Evolutionary conservation across 2,888 invertebrate genomes (phyloP), one percentile per base, ranked within the genome.

Genomic region (Latrodectus elegans): DNA sequence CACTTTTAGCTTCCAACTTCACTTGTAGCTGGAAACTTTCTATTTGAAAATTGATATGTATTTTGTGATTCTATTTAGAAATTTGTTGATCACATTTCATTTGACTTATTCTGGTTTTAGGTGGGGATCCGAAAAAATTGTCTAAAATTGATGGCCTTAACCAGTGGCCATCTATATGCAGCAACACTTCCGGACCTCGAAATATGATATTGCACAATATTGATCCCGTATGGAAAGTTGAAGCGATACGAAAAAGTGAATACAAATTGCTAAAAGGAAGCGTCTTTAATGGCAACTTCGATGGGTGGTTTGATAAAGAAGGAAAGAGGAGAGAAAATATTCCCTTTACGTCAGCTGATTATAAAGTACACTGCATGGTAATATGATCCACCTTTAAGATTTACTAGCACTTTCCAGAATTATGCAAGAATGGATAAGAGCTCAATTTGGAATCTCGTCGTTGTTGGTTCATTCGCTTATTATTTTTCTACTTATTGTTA

Each of bases 271-370:
- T 90, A 17, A 84, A 86, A 77, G 90, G 90, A 14, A 82, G 77
- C 14, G 87, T 87, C 8, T 87, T 85, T 22, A 93, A 94, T 0
- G 96, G 96, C 0, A 91, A 92, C 0, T 96, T 95, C 95, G 95
- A 97, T 93, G 92, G 93, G 78, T 97, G 97, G 92, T 92, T 91
- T 89, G 91, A 91, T 49, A 92, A 92, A 10, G 91, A 91, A 51
- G 91, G 91, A 51, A 85, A 81, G 55, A 81, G 38, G 38, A 15
- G 68, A 64, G 73, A 65, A 64, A 75, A 80, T 22, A 60, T 68
- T 22, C 76, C 80, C 26, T 86, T 86, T 52, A 38, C 60, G 0
- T 8, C 60, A 38, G 22, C 10, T 9, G 73, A 84, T n/a, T 9
- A 79, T 12, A 22, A 70, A n/a, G 3, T 9, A 6, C 68, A 68